Percentiles rank a stretch among this genome's conserved stretches.
These are phyloP conservation scores for Saccostrea cuccullata DNA, from an alignment of 1,140 invertebrate species.

Conservation along the genomic window DNA sequence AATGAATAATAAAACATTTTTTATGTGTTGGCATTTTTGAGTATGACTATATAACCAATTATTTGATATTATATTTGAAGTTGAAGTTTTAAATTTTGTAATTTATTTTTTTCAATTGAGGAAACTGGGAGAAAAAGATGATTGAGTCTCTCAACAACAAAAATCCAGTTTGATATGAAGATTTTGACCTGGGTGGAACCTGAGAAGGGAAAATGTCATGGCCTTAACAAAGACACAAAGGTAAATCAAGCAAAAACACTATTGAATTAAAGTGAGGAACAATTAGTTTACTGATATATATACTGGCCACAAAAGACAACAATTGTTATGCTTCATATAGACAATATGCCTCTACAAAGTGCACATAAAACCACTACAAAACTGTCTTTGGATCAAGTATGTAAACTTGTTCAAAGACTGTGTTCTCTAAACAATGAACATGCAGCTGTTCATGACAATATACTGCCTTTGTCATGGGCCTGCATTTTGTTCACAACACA, in stretches of 20 bases:
- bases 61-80: not conserved
- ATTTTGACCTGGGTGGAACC: not conserved
- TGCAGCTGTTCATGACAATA: conserved; percentile 10
- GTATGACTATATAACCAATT: not conserved
- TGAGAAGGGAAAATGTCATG: not conserved
- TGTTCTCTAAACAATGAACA: not conserved
- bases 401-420: not conserved
- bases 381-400: not conserved
- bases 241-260: not conserved
- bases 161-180: not conserved
- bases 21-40: not conserved
- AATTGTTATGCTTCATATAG: not conserved
- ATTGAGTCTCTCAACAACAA: not conserved
- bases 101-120: not conserved
- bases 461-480: not conserved
- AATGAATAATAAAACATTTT: not conserved
- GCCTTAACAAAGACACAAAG: not conserved
- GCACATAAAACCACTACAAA: conserved; percentile 2
- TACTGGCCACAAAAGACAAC: conserved; percentile 25
- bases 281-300: not conserved
- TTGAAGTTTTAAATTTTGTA: not conserved
- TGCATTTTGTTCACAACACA: conserved; percentile 29
- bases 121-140: not conserved
- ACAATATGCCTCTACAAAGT: conserved; percentile 15
- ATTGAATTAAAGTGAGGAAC: not conserved